Base-by-base conservation (phyloP, 2,888 invertebrate species). In the Augochlorella aurata region DNA sequence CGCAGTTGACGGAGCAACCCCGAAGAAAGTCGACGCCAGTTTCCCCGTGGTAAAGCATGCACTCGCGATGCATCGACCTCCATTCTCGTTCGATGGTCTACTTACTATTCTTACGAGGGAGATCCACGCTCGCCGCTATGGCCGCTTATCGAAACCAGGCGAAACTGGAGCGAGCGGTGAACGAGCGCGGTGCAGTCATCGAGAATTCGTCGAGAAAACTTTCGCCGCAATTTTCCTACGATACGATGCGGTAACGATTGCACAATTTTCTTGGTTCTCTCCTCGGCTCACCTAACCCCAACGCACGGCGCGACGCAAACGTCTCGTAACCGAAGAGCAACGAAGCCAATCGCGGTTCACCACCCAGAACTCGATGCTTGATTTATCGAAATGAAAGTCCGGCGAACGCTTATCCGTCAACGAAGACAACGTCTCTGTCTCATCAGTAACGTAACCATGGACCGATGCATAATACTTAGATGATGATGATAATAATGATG, bases 41-140 rank as follows among this genome's bases (percentile, higher is more conserved):
- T 24, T 21, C 54, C 61, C 49, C 44, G 38, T 74, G 79, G 74
- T 67, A 77, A 66, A 45, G 66, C 74, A 21, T 74, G 67, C 74
- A 63, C 63, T 61, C 44, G 54, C 65, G 38, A 80, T 72, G 58
- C 74, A 81, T 83, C 87, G 82, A 82, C 77, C 69, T 72, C 80
- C 70, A 68, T 76, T 75, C 68, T n/a, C 54, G 79, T 52, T 83
- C 86, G 79, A 84, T 86, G 84, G 49, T 84, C 86, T 54, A 87
- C 86, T 87, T 87, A 79, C 86, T 87, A 83, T 83, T 88, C 79
- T 81, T 84, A 65, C 75, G 21, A 67, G 49, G 67, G 77, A 45
- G 74, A 77, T 76, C 61, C 61, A 9, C 61, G 29, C 68, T 38
- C 45, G 52, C 61, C 54, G 70, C 67, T 18, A 54, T 54, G 52